Evolutionary conservation across 2,113 vertebrate species (phyloP).

Genomic region (Apus apus): DNA sequence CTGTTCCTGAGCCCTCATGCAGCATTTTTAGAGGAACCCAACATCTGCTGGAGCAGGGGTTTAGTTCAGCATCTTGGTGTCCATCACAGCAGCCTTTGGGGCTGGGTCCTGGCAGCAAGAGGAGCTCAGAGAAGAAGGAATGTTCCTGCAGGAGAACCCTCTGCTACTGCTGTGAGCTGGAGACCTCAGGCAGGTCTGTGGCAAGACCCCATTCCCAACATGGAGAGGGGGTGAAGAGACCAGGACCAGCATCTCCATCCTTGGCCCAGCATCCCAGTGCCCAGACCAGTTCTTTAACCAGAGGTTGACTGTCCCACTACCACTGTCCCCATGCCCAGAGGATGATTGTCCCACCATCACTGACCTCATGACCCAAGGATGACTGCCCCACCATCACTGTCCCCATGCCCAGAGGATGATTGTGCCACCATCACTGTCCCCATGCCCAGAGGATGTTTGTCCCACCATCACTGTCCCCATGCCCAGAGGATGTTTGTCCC

Average conservation of each 20-base stretch:
- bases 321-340: rapidly evolving
- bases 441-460: no score
- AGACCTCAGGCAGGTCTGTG: rapidly evolving
- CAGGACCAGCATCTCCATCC: not conserved
- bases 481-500: no score
- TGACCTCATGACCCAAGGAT: rapidly evolving
- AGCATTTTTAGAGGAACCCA: rapidly evolving
- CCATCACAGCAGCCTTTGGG: rapidly evolving
- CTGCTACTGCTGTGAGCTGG: rapidly evolving
- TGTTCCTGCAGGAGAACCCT: rapidly evolving
- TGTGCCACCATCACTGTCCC: not conserved
- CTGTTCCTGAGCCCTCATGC: rapidly evolving
- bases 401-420: not conserved
- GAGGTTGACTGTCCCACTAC: rapidly evolving
- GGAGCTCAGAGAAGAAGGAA: rapidly evolving
- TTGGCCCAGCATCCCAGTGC: not conserved
- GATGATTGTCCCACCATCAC: no score
- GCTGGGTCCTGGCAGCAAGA: rapidly evolving
- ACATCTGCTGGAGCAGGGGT: rapidly evolving
- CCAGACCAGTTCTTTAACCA: rapidly evolving
- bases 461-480: rapidly evolving
- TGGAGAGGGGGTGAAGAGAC: not conserved
- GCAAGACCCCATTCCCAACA: not conserved
- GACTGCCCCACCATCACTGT: no score
- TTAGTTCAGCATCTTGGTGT: not conserved